A percentile compares a stretch with the other conserved stretches of the same genome.
phyloP scores from a whole-genome alignment of 2,888 invertebrate genomes.

The Neoascia interrupta region DNA sequence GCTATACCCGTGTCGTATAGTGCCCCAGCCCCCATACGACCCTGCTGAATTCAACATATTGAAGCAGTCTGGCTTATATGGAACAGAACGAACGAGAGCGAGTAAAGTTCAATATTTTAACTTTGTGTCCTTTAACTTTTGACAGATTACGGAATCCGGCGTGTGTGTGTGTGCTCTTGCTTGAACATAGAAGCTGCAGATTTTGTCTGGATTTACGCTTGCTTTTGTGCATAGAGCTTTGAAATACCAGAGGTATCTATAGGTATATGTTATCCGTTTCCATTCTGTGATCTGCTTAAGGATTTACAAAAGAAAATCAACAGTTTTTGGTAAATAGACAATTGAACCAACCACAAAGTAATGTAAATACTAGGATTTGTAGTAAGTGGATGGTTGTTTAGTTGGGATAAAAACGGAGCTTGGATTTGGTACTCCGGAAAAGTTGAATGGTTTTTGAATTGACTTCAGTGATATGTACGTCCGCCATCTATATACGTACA shows the following conservation, averaged over 20 bases:
- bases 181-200: background rate
- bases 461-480: no score
- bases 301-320: conserved; percentile 59
- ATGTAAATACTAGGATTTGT: no score
- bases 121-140: conserved; percentile 64
- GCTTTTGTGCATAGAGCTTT: conserved; percentile 26
- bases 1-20: background rate
- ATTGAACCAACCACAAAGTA: conserved; percentile 8
- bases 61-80: no score
- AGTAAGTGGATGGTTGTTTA: no score
- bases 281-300: conserved; percentile 31
- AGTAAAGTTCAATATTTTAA: conserved; percentile 67
- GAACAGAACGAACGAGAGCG: background rate
- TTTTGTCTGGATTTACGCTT: conserved; percentile 28
- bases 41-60: no score
- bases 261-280: conserved; percentile 5
- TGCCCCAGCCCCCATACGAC: no score
- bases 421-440: no score
- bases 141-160: conserved; percentile 55
- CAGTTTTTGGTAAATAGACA: conserved; percentile 36
- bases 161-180: conserved; percentile 13
- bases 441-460: no score
- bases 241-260: conserved; percentile 27
- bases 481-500: no score
- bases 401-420: no score